Evolutionary conservation across 1,140 invertebrate genomes (phyloP), one percentile per base, ranked within the genome.

Genomic region (Bombus superbus): DNA sequence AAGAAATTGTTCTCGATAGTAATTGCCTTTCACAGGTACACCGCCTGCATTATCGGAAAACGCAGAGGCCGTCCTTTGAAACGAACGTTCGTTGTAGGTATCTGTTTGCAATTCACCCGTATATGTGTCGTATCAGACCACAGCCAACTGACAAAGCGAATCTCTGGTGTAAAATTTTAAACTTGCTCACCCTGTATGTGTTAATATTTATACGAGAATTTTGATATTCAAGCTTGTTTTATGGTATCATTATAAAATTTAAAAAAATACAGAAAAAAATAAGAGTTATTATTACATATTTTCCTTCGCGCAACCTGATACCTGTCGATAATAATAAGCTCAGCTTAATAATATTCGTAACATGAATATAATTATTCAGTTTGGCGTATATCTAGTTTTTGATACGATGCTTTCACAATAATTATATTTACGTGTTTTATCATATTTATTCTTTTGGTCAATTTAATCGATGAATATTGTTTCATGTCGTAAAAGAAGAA

Each of bases 41-140:
- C 71, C 64, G 53, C 47, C 38, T 79, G 75, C 71, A 85, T 73
- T 85, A 85, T 85, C 78, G 71, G 69, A 71, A 81, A 85, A 85
- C 69, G 69, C 83, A 85, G 68, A 68, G 66, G 83, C 77, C 53
- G 77, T 59, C 68, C 77, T 76, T 68, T 77, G 76, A 76, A 72
- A 53, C 69, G 64, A 80, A 44, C 66, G 38, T 66, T 73, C 53
- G 53, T 85, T 62, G 80, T 77, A 62, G 57, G 57, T 80, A 81
- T 81, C 66, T 81, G 80, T 81, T 81, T 81, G 80, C 73, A 77
- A 77, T 83, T 83, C 53, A 77, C 73, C 73, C 71, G 71, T 83
- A 66, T 66, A 68, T 76, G 57, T 57, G 69, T 62, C 53, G 22
- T 74, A 73, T 74, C 47, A 35, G 59, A 44, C 78, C 64, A 44